Evolutionary conservation across 2,888 invertebrate species (phyloP), one percentile per base, ranked within the genome.

Genomic region (Epirrhoe tristata): DNA sequence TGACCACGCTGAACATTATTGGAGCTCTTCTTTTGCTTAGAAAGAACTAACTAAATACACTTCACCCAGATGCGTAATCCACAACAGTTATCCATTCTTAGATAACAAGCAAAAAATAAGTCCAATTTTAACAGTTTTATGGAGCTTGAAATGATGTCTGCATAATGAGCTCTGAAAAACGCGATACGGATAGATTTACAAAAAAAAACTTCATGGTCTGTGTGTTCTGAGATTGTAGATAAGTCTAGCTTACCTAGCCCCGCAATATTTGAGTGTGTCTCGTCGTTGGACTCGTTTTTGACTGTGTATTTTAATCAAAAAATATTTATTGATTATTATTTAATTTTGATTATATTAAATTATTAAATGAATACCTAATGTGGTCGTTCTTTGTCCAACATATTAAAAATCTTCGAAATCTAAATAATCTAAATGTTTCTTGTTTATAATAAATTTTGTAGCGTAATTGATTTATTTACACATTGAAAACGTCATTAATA

Each of bases 81-180:
- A 48, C 16, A 58, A 57, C 53, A 54, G 61, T 58, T 54, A 62
- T 54, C 66, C 39, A 50, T 62, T 31, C 54, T 43, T 31, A 16
- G 24, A 24, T 61, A 67, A 69, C 66, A 66, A 69, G 66, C 71
- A 70, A 63, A 69, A 69, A 63, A 17, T 63, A 31, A 46, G 52
- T 55, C 61, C 61, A 66, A 59, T 67, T 67, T 57, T 43, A 51
- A 36, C 43, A 51, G 63, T 46, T 74, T 74, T 72, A 74, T 70
- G 56, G 72, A 66, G 74, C 74, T 70, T 74, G 74, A 74, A 72
- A 74, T 74, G 69, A 72, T 73, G 58, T 68, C 59, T 63, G 54
- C 60, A 58, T 68, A 68, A 60, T 60, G 59, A 67, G 63, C 54
- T 36, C 64, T 64, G 56, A 72, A 70, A 70, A 72, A 67, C 67